phyloP scores from a whole-genome alignment of 2,797 vertebrate species.

The Pantherophis vulpinus region DNA sequence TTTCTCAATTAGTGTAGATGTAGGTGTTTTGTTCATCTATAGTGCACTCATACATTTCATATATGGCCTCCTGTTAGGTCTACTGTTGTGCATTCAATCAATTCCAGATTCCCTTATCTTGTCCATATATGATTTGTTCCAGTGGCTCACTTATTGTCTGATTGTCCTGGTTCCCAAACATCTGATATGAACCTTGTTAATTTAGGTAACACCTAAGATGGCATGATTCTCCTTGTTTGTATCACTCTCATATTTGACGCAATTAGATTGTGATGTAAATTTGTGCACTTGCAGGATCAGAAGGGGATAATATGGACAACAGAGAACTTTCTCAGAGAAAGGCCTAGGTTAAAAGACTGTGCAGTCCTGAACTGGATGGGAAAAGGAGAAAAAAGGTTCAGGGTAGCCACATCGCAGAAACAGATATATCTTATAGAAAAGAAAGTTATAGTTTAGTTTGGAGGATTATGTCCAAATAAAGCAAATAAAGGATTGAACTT shows the following conservation, averaged over 20 bases:
- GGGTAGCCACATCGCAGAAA: neutral
- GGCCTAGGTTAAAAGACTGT: neutral
- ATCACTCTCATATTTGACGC: neutral
- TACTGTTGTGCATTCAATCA: neutral
- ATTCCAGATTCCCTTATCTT: neutral
- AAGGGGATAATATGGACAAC: neutral
- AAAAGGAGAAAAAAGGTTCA: accelerated
- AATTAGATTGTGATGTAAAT: neutral
- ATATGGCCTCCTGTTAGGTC: neutral
- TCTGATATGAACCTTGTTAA: neutral
- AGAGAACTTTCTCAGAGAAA: neutral
- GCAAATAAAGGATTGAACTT: neutral
- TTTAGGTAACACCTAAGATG: neutral
- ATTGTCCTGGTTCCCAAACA: neutral
- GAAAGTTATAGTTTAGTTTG: neutral
- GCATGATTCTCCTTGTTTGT: neutral
- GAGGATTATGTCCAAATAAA: neutral
- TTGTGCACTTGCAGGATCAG: neutral
- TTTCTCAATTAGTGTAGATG: neutral
- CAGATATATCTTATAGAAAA: neutral
- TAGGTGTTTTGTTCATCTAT: neutral
- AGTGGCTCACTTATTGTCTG: neutral
- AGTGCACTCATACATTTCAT: neutral
- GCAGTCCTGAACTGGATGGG: neutral
- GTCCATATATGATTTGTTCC: neutral